Base-by-base conservation (phyloP, 2,888 invertebrate species). In the Silvanus unidentatus region DNA sequence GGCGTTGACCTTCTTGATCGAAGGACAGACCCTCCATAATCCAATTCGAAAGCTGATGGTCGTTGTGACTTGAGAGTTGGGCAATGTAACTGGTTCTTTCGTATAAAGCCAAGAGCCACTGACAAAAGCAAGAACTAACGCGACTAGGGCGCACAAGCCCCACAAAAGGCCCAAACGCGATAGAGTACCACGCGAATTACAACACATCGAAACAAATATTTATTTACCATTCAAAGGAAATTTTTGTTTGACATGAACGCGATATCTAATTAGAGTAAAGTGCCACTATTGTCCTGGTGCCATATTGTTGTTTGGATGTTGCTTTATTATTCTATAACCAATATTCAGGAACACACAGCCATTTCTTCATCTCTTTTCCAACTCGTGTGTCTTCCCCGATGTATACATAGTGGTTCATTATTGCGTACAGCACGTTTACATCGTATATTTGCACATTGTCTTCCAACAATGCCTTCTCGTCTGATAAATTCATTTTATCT, bases 41-140 rank as follows among this genome's bases (percentile, higher is more conserved):
- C 76, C 76, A 50, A 76, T 75, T 40, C 68, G 64, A 60, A 75
- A 75, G 42, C 68, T 72, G 55, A 75, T 71, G 44, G 70, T 69
- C 36, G 75, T 74, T 48, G 69, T 68, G 53, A 71, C 58, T 47
- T 70, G 65, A 15, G 66, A 59, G 54, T 71, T 69, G 39, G 73
- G 73, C 43, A 74, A 59, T 30, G 65, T 62, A 48, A 75, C 66
- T 8, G 75, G 75, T 55, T 75, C 75, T 51, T 68, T 68, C 34
- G 75, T 74, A 63, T 71, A 73, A 41, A 76, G 66, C 76, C 76
- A 76, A 39, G 73, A 70, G 49, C 73, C 72, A 62, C 73, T 71
- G 48, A 73, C 69, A 57, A 75, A 74, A 12, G 75, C 75, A 27
- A 74, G 68, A 43, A 74, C 63, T 12, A 76, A 64, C 12, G 73